Conservation (phyloP, 2,888 invertebrate species). For the Cylloceria caligata region DNA sequence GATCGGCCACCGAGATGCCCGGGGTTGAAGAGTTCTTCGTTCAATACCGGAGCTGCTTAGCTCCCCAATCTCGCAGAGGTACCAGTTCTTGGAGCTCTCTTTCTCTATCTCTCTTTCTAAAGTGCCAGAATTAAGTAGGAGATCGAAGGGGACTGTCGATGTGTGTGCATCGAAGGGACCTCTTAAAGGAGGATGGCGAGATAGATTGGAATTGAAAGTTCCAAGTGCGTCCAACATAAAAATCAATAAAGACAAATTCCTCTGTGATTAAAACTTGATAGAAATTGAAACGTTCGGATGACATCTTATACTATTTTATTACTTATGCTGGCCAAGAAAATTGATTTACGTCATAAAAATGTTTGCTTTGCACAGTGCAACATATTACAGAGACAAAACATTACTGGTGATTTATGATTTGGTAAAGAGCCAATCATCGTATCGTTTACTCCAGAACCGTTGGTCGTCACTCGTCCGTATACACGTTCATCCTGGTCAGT, state of each 20-base stretch:
- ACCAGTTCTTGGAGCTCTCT: constrained; percentile 35
- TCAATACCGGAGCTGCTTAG: constrained; percentile 42
- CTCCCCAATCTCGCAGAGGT: constrained; percentile 42
- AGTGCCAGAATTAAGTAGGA: constrained; percentile 40
- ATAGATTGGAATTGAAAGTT: constrained; percentile 37
- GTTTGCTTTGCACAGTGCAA: too few relatives aligned
- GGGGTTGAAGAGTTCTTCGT: constrained; percentile 61
- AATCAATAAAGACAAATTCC: neutral
- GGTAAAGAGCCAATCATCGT: neutral
- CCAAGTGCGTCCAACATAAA: neutral
- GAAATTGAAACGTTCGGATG: too few relatives aligned
- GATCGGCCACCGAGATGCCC: constrained; percentile 59
- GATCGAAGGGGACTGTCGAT: constrained; percentile 1
- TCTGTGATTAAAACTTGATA: neutral
- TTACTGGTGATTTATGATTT: neutral
- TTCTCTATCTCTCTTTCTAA: neutral
- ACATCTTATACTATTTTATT: too few relatives aligned
- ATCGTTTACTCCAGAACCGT: constrained; percentile 6
- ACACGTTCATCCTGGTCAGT: constrained; percentile 25
- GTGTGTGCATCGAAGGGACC: neutral
- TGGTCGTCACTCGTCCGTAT: neutral
- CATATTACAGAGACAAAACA: too few relatives aligned
- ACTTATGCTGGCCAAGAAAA: too few relatives aligned
- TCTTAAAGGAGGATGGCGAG: neutral
- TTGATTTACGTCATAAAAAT: too few relatives aligned